Base-by-base conservation (phyloP, 2,113 vertebrate genomes). In the Ibidorhyncha struthersii region DNA sequence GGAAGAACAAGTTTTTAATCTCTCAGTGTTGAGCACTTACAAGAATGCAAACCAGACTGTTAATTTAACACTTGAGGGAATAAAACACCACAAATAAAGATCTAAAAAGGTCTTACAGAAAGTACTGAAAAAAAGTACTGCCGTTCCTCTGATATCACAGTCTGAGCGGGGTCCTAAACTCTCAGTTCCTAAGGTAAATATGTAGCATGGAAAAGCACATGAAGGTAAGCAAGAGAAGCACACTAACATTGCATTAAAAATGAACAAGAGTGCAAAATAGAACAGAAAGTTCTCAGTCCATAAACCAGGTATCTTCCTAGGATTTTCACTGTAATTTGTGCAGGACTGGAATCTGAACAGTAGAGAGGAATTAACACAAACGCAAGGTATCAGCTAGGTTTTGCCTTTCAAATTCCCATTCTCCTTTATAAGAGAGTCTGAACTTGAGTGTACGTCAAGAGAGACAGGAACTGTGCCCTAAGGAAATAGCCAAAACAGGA, bases 371-470 rank as follows among this genome's bases (percentile, higher is more conserved):
- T 72, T 63, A 78, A 74, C n/a, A 52, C 26, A 52, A 73, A 86
- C 32, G 58, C 15, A 23, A 86, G 17, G 8, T 23, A 82, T 47
- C 62, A 25, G 12, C 17, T 19, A 41, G 19, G 27, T 61, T 88
- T 82, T 74, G 47, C 45, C n/a, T 52, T 93, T 83, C 59, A 77
- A 53, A 67, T 70, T 67, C 25, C 59, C 26, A 5, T 59, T 76
- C 43, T 70, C 10, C 30, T 81, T 86, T 36, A 5, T 3, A 77
- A 23, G 6, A 27, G 32, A 56, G 32, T 12, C 63, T 81, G 79
- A 81, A 92, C 56, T 26, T 30, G 13, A 86, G 47, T 1, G 8
- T 9, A 36, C 45, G 36, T 0, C 0, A 43, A 78, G 14, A 50
- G 5, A 32, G 4, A 63, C 1, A 38, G 82, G 56, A 96, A 62